Conservation (phyloP, 2,113 vertebrate genomes). For the Chionomys nivalis region DNA sequence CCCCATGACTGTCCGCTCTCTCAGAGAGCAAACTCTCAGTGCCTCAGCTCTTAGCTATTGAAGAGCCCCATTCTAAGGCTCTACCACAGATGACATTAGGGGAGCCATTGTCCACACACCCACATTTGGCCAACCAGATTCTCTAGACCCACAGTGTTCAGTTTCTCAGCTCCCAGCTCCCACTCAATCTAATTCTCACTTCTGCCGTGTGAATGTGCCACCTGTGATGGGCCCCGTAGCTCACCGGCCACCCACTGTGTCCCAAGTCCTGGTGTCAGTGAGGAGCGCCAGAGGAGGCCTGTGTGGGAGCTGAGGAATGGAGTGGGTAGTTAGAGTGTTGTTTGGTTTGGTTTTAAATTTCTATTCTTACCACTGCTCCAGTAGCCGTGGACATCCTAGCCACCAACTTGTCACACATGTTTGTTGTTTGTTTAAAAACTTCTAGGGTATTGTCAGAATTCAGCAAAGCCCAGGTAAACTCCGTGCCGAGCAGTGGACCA, state of each 20-base stretch:
- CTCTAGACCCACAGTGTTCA: neutral
- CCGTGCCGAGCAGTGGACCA: neutral
- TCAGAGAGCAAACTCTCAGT: neutral
- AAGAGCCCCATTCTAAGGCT: neutral
- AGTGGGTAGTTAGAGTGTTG: neutral
- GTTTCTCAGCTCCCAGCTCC: neutral
- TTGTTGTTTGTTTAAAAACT: slow-evolving; percentile 73
- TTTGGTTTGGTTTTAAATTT: slow-evolving; percentile 13
- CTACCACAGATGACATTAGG: neutral
- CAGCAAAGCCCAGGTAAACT: slow-evolving; percentile 82
- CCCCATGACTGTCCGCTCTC: neutral
- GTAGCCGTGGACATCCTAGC: neutral
- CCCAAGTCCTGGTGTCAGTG: neutral
- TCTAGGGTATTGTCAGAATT: slow-evolving; percentile 85
- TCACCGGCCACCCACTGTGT: neutral
- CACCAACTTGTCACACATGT: slow-evolving; percentile 40
- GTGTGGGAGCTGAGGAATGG: neutral
- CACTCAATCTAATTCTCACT: neutral
- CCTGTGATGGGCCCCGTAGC: neutral
- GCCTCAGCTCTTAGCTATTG: neutral
- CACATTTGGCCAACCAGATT: neutral
- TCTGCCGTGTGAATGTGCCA: neutral
- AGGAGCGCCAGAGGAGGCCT: neutral
- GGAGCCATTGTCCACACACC: neutral
- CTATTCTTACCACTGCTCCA: neutral